Evolutionary conservation across 2,888 invertebrate species (phyloP), one percentile per base, ranked within the genome.

Genomic region (Drosophila mayaguana): DNA sequence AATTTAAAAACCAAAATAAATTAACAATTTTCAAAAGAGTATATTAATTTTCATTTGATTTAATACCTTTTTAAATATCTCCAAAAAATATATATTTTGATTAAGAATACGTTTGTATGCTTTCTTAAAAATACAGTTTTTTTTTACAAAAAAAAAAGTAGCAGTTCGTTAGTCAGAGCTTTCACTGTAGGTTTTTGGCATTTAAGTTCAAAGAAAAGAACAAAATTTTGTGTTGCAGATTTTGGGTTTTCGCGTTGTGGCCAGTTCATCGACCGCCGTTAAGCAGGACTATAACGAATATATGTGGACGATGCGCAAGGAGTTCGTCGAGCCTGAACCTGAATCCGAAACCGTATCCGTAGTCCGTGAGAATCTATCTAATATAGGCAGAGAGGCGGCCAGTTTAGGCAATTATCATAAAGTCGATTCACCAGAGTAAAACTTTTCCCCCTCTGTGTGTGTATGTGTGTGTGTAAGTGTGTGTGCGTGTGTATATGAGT

Each of bases 241-340:
- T 69, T 94, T 97, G 82, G 97, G 97, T 56, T 97, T 97, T 93
- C 96, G 96, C 93, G 97, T 97, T 63, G 97, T 97, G 56, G 97
- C 97, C 65, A 97, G 97, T 18, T 97, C 97, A 74, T 96, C 96
- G 63, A 96, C 97, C 60, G 96, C 96, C 73, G 96, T 97, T 28
- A 97, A 97, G 92, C 97, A 97, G 93, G 97, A 97, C 92, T 96
- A 97, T 91, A 97, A 97, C 94, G 97, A 97, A 92, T 97, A 97
- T 89, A 97, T 97, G 96, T 97, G 97, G 97, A 97, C 97, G 93
- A 96, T 97, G 96, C 95, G 97, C 94, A 97, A 96, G 92, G 97
- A 97, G 87, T 97, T 97, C 92, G 94, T 90, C 57, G 92, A 91
- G 68, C 97, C 97, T 63, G 97, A 97, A 92, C 97, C 97, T 91